Evolutionary conservation across 2,113 vertebrate species (phyloP), one percentile per base, ranked within the genome.

Genomic region (Setophaga petechia): DNA sequence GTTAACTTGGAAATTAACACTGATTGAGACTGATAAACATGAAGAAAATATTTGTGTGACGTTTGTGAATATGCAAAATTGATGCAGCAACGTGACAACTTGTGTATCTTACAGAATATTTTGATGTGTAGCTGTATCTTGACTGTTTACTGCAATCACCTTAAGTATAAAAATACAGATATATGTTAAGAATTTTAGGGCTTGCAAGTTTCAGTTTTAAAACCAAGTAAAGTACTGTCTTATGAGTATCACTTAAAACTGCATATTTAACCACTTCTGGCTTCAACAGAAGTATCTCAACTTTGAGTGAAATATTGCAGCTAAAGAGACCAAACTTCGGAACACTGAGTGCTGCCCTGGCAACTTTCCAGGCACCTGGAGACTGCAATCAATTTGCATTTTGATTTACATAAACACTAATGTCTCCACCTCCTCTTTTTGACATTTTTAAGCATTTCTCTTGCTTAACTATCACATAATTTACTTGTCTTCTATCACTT

Each of bases 341-440:
- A 94, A 77, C 90, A 94, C 46, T 94, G 93, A 95, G 95, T 94
- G 86, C 95, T 97, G 83, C 86, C 91, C 94, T 96, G 95, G 94
- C 95, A 97, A 90, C 76, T 92, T 97, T 96, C 95, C 95, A 97
- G 91, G 80, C 76, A 95, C 94, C 94, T 96, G 95, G 90, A 96
- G 94, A 46, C 92, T 95, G 92, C 71, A 71, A 37, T 68, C 80
- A 58, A 96, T 96, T 95, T 97, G 90, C 88, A 94, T 97, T 90
- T 96, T 94, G 94, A 96, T 97, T 97, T 96, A 94, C 94, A 97
- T 96, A 94, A 97, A 97, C 86, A 96, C 83, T 96, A 55, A 92
- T 96, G 47, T 97, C 80, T 92, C 95, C 86, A 94, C 94, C 86
- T 96, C 95, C 80, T 93, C 69, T 92, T 72, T 87, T 95, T 95